phyloP scores from a whole-genome alignment of 2,113 vertebrate genomes.

The Pelmatolapia mariae region DNA sequence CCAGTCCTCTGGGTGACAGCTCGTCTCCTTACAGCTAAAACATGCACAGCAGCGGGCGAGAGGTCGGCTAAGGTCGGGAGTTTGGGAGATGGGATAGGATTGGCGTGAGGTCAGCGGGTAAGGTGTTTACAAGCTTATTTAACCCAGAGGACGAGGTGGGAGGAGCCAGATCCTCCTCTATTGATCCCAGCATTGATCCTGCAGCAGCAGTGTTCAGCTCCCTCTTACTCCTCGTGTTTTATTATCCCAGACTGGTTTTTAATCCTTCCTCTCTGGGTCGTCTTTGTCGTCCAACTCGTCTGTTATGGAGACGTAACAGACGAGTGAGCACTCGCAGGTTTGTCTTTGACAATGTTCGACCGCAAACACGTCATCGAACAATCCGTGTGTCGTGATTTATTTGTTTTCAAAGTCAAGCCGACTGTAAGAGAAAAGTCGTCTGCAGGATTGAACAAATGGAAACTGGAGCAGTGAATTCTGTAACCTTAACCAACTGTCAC shows the following conservation, averaged over 20 bases:
- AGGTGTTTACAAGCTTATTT: neutral
- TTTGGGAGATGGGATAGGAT: neutral
- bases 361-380: neutral
- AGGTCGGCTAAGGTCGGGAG: neutral
- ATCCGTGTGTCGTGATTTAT: accelerated
- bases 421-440: neutral
- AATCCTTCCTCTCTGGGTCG: neutral
- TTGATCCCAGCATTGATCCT: neutral
- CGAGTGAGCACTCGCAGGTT: accelerated
- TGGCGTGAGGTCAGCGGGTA: neutral
- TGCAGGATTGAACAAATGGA: neutral
- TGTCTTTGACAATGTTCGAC: neutral
- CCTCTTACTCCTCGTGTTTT: neutral
- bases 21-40: neutral
- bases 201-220: neutral
- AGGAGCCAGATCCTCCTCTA: neutral
- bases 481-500: neutral
- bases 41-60: neutral
- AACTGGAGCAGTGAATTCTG: neutral
- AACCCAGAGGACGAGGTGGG: neutral
- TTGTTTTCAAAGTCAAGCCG: neutral
- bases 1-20: neutral
- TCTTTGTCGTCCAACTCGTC: neutral
- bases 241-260: neutral
- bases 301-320: neutral